Evolutionary conservation across 2,888 invertebrate species (phyloP).

Genomic region (Dasysyrphus tricinctus): DNA sequence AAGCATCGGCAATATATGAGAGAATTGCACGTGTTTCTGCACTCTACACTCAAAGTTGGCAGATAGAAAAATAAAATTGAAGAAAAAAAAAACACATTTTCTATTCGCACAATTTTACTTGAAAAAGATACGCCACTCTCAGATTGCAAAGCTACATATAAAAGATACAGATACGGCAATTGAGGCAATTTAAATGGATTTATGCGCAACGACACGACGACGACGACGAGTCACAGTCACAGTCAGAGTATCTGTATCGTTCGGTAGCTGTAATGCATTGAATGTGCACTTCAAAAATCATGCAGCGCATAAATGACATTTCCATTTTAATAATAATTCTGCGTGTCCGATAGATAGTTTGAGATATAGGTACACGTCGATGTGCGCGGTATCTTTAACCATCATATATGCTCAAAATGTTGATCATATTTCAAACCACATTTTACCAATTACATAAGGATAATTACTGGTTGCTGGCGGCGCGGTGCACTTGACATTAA

Average conservation of each 20-base stretch:
- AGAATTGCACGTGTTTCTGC: constrained; percentile 62
- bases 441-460: constrained; percentile 67
- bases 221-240: not conserved
- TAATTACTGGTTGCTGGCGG: constrained; percentile 50
- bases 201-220: constrained; percentile 24
- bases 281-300: constrained; percentile 63
- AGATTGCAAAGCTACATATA: constrained; percentile 14
- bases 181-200: constrained; percentile 64
- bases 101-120: constrained; percentile 57
- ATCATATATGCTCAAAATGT: constrained; percentile 50
- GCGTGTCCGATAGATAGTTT: constrained; percentile 12
- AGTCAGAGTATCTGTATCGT: constrained; percentile 11
- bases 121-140: constrained; percentile 52
- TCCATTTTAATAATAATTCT: constrained; percentile 29
- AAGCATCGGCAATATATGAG: constrained; percentile 31
- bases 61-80: not conserved
- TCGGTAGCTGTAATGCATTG: constrained; percentile 32
- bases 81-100: constrained; percentile 5
- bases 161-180: constrained; percentile 50
- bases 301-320: constrained; percentile 67
- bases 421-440: constrained; percentile 72
- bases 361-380: not conserved
- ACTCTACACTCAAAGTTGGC: constrained; percentile 15
- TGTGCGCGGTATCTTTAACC: constrained; percentile 40
- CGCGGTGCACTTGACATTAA: constrained; percentile 71